Conservation (phyloP, 2,888 invertebrate species). For the Drosophila ustulata region DNA sequence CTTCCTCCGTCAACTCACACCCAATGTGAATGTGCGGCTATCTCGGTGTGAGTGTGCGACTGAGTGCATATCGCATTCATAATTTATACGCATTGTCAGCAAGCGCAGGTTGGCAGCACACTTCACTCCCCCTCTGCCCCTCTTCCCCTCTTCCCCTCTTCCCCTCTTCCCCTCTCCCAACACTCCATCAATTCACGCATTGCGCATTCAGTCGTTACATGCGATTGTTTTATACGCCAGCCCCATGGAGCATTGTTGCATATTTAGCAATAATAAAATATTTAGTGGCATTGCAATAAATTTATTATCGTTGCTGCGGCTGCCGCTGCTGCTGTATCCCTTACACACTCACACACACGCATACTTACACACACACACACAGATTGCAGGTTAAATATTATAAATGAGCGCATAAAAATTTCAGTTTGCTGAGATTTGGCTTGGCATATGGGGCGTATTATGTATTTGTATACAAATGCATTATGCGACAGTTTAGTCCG, state of each 20-base stretch:
- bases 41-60: conserved; percentile 44
- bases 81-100: conserved; percentile 78
- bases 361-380: conserved; percentile 8
- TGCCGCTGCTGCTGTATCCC: conserved; percentile 34
- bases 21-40: conserved; percentile 37
- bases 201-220: conserved; percentile 71
- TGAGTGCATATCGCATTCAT: conserved; percentile 71
- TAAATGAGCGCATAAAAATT: conserved; percentile 68
- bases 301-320: conserved; percentile 65
- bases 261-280: conserved; percentile 80
- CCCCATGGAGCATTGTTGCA: conserved; percentile 70
- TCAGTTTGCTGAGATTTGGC: conserved; percentile 47
- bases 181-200: conserved; percentile 40
- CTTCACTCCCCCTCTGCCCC: background rate
- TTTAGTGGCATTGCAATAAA: conserved; percentile 77
- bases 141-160: conserved; percentile 7
- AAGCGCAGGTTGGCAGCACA: conserved; percentile 62
- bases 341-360: conserved; percentile 19
- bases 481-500: conserved; percentile 44
- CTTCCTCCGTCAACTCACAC: conserved; percentile 19
- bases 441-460: conserved; percentile 58
- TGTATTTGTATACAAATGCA: conserved; percentile 54
- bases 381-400: conserved; percentile 62
- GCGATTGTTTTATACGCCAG: conserved; percentile 71
- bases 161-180: background rate